Conservation (phyloP, 1,140 invertebrate genomes). For the Teleogryllus occipitalis region DNA sequence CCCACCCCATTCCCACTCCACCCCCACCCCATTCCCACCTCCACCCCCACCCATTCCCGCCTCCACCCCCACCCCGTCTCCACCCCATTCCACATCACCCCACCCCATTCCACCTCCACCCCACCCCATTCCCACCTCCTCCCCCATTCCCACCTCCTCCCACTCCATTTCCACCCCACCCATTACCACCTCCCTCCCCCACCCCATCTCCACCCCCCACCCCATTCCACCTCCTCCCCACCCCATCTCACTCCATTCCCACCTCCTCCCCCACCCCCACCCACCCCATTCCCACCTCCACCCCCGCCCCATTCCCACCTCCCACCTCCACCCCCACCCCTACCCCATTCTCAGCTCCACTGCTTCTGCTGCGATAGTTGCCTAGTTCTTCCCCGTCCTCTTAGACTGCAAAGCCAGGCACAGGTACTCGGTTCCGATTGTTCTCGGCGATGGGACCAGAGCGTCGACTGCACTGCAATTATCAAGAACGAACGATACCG, state of each 20-base stretch:
- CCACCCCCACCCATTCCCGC: neutral
- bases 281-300: neutral
- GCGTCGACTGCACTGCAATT: too few species aligned
- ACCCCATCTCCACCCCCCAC: neutral
- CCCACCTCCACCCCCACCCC: neutral
- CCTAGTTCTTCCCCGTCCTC: neutral
- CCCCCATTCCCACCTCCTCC: neutral
- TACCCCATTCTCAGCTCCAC: too few species aligned
- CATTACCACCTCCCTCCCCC: slow-evolving; percentile 8
- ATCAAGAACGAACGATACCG: too few species aligned
- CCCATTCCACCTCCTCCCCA: too few species aligned
- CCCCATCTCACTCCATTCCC: too few species aligned
- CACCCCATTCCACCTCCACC: too few species aligned
- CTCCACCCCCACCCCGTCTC: neutral
- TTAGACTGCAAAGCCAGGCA: neutral
- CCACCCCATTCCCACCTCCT: too few species aligned
- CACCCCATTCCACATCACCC: too few species aligned
- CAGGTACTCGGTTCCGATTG: too few species aligned
- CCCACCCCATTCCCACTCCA: neutral
- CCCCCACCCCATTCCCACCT: too few species aligned
- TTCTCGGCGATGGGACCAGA: too few species aligned
- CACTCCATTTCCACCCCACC: neutral
- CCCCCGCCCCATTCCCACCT: neutral
- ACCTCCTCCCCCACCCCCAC: slow-evolving; percentile 2
- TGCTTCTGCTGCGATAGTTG: neutral